These are phyloP conservation scores for Dynastes maya DNA, from an alignment of 2,888 invertebrate species.

Conservation along the genomic window DNA sequence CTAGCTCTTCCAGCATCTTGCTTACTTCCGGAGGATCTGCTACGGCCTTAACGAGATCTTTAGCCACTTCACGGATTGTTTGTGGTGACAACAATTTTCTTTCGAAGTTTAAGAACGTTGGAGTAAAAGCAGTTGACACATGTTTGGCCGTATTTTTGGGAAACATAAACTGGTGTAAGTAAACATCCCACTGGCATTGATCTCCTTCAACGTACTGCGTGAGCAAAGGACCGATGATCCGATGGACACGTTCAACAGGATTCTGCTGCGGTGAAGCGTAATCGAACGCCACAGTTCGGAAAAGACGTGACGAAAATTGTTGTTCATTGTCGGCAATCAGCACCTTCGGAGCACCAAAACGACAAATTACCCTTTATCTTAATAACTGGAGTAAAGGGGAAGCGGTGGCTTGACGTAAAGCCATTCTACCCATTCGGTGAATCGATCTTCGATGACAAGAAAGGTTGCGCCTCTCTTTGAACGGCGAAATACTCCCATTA, in stretches of 20 bases:
- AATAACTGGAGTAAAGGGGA: no score
- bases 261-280: slow-evolving; percentile 56
- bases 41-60: not conserved
- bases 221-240: slow-evolving; percentile 59
- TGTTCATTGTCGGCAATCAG: slow-evolving; percentile 57
- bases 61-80: not conserved
- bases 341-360: slow-evolving; percentile 51
- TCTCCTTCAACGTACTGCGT: slow-evolving; percentile 52
- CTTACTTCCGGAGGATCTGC: not conserved
- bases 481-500: no score
- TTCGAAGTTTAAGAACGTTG: slow-evolving; percentile 42
- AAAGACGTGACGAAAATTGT: not conserved
- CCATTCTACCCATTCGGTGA: no score
- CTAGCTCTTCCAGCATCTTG: not conserved
- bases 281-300: not conserved
- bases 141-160: slow-evolving; percentile 47
- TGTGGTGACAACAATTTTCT: slow-evolving; percentile 24
- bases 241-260: slow-evolving; percentile 57
- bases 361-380: not conserved
- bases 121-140: slow-evolving; percentile 38
- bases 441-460: no score
- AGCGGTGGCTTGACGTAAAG: no score
- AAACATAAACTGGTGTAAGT: slow-evolving; percentile 36
- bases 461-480: no score
- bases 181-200: slow-evolving; percentile 46